Evolutionary conservation across 1,140 invertebrate species (phyloP).

Genomic region (Nasonia longicornis): DNA sequence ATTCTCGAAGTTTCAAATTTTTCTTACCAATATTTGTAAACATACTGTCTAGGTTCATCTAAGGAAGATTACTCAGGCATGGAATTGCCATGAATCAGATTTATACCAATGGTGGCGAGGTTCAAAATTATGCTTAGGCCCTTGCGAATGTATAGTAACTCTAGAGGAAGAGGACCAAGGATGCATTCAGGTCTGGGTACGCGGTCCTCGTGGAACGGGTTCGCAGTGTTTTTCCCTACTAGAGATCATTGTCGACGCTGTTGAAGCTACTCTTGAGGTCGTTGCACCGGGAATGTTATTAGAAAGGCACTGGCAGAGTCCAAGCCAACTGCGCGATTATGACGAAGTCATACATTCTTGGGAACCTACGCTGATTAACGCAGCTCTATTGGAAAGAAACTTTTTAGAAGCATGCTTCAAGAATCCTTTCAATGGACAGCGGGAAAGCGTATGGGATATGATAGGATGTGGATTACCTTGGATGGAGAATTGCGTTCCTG

Average conservation of each 20-base stretch:
- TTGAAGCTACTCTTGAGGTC: slow-evolving; percentile 76
- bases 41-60: slow-evolving; percentile 68
- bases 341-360: slow-evolving; percentile 73
- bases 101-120: slow-evolving; percentile 86
- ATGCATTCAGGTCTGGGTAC: slow-evolving; percentile 79
- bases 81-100: slow-evolving; percentile 76
- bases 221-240: slow-evolving; percentile 79
- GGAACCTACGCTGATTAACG: slow-evolving; percentile 73
- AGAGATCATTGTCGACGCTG: slow-evolving; percentile 79
- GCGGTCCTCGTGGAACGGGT: slow-evolving; percentile 75
- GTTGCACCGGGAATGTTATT: slow-evolving; percentile 78
- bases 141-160: slow-evolving; percentile 80
- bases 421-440: slow-evolving; percentile 73
- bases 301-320: slow-evolving; percentile 77
- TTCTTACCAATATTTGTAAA: not conserved
- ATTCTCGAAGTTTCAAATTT: not conserved
- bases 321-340: slow-evolving; percentile 72
- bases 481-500: slow-evolving; percentile 63
- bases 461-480: slow-evolving; percentile 74
- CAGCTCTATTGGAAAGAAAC: slow-evolving; percentile 70
- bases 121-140: slow-evolving; percentile 81
- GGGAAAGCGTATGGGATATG: slow-evolving; percentile 78
- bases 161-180: slow-evolving; percentile 75
- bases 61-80: slow-evolving; percentile 71
- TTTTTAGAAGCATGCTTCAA: slow-evolving; percentile 68